These are phyloP conservation scores for Carpatolechia fugitivella DNA, from an alignment of 2,888 invertebrate genomes.

Conservation along the genomic window DNA sequence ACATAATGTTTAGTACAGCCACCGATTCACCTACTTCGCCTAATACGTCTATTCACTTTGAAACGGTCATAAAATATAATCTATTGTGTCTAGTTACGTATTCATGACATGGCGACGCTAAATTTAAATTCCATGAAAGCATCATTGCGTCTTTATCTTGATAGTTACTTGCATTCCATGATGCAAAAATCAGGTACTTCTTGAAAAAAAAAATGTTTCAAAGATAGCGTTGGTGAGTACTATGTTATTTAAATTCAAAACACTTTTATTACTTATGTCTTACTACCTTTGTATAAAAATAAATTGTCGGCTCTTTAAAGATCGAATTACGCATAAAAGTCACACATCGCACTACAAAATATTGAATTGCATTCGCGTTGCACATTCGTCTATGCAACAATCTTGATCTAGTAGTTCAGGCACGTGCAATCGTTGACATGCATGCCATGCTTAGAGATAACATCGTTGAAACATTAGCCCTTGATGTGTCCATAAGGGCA, in stretches of 20 bases:
- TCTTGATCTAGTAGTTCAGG: conserved; percentile 43
- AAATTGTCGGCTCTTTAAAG: neutral
- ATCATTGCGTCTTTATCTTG: conserved; percentile 16
- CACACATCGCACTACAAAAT: conserved; percentile 21
- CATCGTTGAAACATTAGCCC: conserved; percentile 36
- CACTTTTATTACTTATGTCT: no score
- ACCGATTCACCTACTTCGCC: conserved; percentile 35
- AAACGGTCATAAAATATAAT: conserved; percentile 15
- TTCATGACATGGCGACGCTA: conserved; percentile 27
- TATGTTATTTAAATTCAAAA: no score
- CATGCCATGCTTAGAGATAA: conserved; percentile 49
- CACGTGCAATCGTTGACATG: conserved; percentile 49
- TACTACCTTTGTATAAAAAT: no score
- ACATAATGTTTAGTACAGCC: conserved; percentile 16
- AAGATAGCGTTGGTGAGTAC: no score
- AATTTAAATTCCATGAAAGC: conserved; percentile 30
- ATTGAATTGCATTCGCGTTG: conserved; percentile 33
- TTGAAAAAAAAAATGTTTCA: no score
- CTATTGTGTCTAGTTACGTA: conserved; percentile 22
- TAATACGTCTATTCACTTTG: conserved; percentile 32
- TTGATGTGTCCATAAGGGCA: conserved; percentile 25
- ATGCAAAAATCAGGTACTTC: no score
- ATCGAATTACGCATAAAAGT: conserved; percentile 7
- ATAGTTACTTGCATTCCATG: neutral
- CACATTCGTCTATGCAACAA: conserved; percentile 43